Evolutionary conservation across 2,888 invertebrate species (phyloP), one percentile per base, ranked within the genome.

Genomic region (Melanophora roralis): DNA sequence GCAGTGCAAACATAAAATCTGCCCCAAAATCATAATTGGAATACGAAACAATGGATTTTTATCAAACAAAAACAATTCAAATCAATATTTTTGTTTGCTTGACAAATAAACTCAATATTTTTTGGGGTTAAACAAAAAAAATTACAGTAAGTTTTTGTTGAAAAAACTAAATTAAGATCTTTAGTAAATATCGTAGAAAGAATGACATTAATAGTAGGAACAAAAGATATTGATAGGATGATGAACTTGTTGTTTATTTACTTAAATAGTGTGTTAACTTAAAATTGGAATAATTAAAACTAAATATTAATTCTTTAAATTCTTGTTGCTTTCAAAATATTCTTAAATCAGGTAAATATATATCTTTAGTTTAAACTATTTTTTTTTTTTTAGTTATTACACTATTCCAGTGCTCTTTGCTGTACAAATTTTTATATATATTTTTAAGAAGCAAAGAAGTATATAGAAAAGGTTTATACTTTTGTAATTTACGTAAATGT

Each of bases 21-120:
- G n/a, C 3, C 21, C 12, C 47, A 45, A 72, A 45, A 57, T 21
- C 57, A 3, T 57, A 14, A 64, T 19, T 34, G 38, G 1, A 73
- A 65, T 57, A 47, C 21, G 11, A 74, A 74, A 74, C 65, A 59
- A 74, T 8, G n/a, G 21, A 59, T 67, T 65, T 74, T 67, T 65
- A 74, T 74, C 73, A 12, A 21, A 3, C 32, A 64, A n/a, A n/a
- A 72, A 64, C 45, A 55, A 55, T 45, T n/a, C n/a, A n/a, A n/a
- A n/a, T 38, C 9, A 21, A 19, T n/a, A 21, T 32, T n/a, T 11
- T 57, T 45, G 53, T 47, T 57, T 49, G 40, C 23, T 23, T 14
- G 19, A 3, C 32, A 64, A n/a, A n/a, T n/a, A n/a, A n/a, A n/a
- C n/a, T 38, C 9, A 21, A 19, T n/a, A 21, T 32, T n/a, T 11